Evolutionary conservation across 1,140 invertebrate genomes (phyloP), one percentile per base, ranked within the genome.

Genomic region (Drosophila lini): DNA sequence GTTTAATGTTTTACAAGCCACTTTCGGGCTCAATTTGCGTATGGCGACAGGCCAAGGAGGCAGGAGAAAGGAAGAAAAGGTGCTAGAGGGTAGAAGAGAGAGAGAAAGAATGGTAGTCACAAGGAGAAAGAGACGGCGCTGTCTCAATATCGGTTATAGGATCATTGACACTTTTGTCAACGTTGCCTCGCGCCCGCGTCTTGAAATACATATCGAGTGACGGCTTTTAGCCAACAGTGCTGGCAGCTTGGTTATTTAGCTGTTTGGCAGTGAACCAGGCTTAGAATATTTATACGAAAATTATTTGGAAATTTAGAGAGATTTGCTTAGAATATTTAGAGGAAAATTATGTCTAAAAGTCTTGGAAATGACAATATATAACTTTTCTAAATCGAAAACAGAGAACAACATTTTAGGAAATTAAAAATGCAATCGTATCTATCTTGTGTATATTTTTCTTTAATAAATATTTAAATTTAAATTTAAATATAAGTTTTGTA

Each of bases 61-160:
- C 28, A 15, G 22, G 6, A 10, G 41, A 22, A 40, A n/a, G 11
- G 34, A 28, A 25, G 13, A 6, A 10, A 19, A 19, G 9, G 19
- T 13, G 10, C 2, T 5, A 32, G 50, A 8, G 32, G 40, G 2
- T 9, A 11, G 47, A 36, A 22, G 25, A 9, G n/a, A n/a, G n/a
- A n/a, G 19, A 11, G 28, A 48, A 36, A 65, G 25, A 58, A 22
- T 34, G 28, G 36, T 19, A 15, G 41, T 38, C 16, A 9, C 16
- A 16, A 1, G 8, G 42, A 36, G 34, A 67, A 64, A 25, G 40
- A 32, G 56, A 41, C 32, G 45, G 15, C 71, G 44, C 48, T 68
- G 69, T 75, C 78, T 81, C 64, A 90, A 89, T 90, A 89, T 89
- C 84, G 85, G 85, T 89, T 89, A 89, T 89, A 89, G 84, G 84